phyloP scores from a whole-genome alignment of 2,113 vertebrate species.

The Eulemur macaco region DNA sequence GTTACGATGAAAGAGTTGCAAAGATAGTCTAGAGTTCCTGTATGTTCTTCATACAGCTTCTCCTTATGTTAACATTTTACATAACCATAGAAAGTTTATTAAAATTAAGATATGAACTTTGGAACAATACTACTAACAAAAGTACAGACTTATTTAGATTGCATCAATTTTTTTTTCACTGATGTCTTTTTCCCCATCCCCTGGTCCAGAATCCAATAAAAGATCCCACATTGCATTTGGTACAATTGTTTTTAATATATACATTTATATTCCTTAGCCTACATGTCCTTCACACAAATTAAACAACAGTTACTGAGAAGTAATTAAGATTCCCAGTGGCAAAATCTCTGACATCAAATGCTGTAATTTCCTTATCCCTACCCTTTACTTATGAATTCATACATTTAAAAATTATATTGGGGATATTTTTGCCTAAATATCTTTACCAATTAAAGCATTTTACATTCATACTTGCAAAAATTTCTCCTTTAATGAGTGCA shows the following conservation, averaged over 20 bases:
- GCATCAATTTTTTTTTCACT: neutral
- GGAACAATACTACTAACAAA: neutral
- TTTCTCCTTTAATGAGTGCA: neutral
- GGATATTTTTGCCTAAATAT: constrained; percentile 13
- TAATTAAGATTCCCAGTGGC: neutral
- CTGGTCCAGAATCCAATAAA: neutral
- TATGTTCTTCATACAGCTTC: neutral
- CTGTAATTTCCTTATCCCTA: neutral
- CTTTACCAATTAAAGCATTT: neutral
- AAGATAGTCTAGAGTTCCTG: neutral
- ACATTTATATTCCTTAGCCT: neutral
- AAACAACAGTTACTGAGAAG: neutral
- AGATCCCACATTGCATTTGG: neutral
- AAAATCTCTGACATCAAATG: neutral
- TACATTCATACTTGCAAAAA: neutral
- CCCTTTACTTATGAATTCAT: neutral
- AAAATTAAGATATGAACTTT: neutral
- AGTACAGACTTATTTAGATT: neutral
- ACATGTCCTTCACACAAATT: neutral
- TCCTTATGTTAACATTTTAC: neutral
- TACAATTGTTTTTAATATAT: neutral
- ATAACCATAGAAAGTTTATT: neutral
- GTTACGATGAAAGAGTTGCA: neutral
- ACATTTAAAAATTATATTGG: neutral
- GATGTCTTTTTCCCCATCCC: neutral